Percentiles rank a stretch among this genome's conserved stretches.
phyloP scores from a whole-genome alignment of 37 sponge, comb jelly and placozoan species.

The Aplysina aerophoba region DNA sequence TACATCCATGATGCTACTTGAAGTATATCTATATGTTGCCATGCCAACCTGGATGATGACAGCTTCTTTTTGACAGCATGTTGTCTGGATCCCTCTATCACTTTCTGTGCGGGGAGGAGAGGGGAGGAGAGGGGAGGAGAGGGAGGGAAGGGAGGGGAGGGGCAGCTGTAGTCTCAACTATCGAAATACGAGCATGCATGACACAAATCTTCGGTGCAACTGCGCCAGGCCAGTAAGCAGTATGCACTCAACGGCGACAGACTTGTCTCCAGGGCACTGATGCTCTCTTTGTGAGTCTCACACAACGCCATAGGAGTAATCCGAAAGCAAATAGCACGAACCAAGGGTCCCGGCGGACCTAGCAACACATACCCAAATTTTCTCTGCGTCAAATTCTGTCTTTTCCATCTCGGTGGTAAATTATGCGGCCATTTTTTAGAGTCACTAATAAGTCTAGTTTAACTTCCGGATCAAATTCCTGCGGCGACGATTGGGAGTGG shows the following conservation, averaged over 20 bases:
- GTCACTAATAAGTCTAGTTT: neutral
- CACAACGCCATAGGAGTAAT: neutral
- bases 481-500: neutral
- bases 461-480: neutral
- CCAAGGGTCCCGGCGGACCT: neutral
- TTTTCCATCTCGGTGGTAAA: neutral
- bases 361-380: neutral
- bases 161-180: neutral
- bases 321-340: neutral
- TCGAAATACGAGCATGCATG: neutral
- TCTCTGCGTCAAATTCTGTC: neutral
- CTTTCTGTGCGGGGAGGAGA: neutral
- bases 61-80: constrained; percentile 24
- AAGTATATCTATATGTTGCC: neutral
- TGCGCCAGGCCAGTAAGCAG: too few species aligned
- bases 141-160: neutral
- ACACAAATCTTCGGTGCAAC: too few species aligned
- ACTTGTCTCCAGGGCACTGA: too few species aligned
- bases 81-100: constrained; percentile 18
- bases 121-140: neutral
- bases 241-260: too few species aligned
- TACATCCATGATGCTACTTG: too few species aligned
- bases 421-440: neutral
- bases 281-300: too few species aligned
- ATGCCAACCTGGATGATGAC: constrained; percentile 1